phyloP scores from a whole-genome alignment of 2,797 vertebrate genomes.

The Pseudocheirus occidentalis region DNA sequence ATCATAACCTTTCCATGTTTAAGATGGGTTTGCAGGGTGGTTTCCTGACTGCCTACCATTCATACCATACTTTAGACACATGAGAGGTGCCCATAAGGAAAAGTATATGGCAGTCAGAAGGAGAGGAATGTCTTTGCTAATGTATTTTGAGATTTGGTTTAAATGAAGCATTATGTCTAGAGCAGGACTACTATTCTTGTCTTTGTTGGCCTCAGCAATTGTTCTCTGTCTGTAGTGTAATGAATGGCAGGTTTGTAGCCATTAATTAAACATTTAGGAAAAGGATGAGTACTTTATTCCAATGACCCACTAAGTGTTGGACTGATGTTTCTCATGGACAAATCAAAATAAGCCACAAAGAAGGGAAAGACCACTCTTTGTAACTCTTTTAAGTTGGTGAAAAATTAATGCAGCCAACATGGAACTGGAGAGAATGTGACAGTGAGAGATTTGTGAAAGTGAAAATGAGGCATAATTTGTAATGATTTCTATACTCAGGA shows the following conservation, averaged over 20 bases:
- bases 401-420: not conserved
- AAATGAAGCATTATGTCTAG: constrained; percentile 56
- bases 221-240: constrained; percentile 40
- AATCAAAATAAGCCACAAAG: not conserved
- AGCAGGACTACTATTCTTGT: constrained; percentile 45
- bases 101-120: constrained; percentile 52
- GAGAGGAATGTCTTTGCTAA: constrained; percentile 62
- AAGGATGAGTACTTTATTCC: not conserved
- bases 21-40: not conserved
- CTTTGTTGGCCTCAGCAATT: constrained; percentile 39
- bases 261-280: constrained; percentile 48
- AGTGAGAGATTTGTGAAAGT: constrained; percentile 21
- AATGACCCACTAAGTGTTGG: constrained; percentile 2
- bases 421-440: not conserved
- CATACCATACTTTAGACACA: not conserved
- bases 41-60: not conserved
- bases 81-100: constrained; percentile 44
- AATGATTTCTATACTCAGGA: not conserved
- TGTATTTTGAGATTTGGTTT: constrained; percentile 66
- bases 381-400: not conserved
- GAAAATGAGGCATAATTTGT: not conserved
- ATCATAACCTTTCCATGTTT: not conserved
- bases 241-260: constrained; percentile 24
- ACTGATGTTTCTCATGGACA: constrained; percentile 40
- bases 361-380: not conserved